Percentiles rank a stretch among this genome's conserved stretches.
Conservation (phyloP, 2,113 vertebrate genomes). For the Pipa parva region DNA sequence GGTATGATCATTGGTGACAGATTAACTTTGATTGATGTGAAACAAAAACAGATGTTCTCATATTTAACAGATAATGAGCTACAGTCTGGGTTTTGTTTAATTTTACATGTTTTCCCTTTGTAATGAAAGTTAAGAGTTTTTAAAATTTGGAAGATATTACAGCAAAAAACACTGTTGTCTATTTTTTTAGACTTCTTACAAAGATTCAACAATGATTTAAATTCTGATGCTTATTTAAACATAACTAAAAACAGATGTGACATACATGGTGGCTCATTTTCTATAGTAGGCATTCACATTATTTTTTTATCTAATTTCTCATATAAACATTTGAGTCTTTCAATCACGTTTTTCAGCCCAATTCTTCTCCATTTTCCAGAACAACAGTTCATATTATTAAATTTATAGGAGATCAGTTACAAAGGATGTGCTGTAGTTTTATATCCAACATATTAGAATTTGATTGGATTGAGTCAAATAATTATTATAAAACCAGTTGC, state of each 20-base stretch:
- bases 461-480: neutral
- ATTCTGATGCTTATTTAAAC: slow-evolving; percentile 11
- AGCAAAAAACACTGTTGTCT: slow-evolving; percentile 5
- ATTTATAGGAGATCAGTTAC: slow-evolving; percentile 1
- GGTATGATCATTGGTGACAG: slow-evolving; percentile 27
- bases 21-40: slow-evolving; percentile 39
- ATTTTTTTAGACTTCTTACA: slow-evolving; percentile 19
- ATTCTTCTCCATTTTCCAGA: neutral
- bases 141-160: slow-evolving; percentile 9
- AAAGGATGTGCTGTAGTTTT: slow-evolving; percentile 3
- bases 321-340: slow-evolving; percentile 16
- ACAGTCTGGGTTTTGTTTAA: slow-evolving; percentile 28
- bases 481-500: neutral
- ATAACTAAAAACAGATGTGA: slow-evolving; percentile 34
- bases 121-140: slow-evolving; percentile 32
- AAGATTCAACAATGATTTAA: slow-evolving; percentile 22
- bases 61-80: slow-evolving; percentile 35
- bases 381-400: neutral
- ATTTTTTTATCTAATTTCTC: slow-evolving; percentile 41
- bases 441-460: neutral
- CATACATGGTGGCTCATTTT: slow-evolving; percentile 15
- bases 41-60: slow-evolving; percentile 35
- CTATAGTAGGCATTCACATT: slow-evolving; percentile 16
- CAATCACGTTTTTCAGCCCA: slow-evolving; percentile 19
- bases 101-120: slow-evolving; percentile 26